Percentiles rank a stretch among this genome's conserved stretches.
Conservation (phyloP, 2,888 invertebrate species). For the Lasioglossum malachurum region DNA sequence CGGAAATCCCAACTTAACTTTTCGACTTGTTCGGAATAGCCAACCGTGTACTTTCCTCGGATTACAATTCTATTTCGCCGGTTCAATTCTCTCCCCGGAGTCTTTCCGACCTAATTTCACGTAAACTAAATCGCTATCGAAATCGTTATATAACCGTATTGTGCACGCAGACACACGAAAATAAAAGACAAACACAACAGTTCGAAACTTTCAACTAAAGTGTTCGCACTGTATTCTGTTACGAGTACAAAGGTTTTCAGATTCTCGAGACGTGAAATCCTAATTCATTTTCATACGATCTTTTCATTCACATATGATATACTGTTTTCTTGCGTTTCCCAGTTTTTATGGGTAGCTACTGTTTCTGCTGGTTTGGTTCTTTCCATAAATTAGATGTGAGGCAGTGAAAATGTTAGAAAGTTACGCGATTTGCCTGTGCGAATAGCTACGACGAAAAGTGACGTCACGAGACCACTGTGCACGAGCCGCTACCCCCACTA, state of each 20-base stretch:
- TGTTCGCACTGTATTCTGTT: background rate
- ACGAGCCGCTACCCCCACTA: too few species aligned
- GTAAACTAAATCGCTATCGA: constrained; percentile 12
- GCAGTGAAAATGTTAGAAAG: background rate
- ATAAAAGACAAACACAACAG: background rate
- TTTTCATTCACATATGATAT: background rate
- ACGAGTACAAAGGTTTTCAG: background rate
- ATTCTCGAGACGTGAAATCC: background rate
- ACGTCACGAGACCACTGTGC: too few species aligned
- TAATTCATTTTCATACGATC: background rate
- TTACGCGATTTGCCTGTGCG: too few species aligned
- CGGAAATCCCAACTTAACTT: background rate
- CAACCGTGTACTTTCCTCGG: background rate
- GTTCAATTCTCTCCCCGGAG: background rate
- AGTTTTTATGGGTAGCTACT: background rate
- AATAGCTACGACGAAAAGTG: too few species aligned
- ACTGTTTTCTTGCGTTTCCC: background rate
- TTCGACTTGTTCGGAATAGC: background rate
- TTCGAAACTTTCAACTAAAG: background rate
- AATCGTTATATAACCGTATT: background rate
- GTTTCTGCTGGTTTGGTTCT: background rate
- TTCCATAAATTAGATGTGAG: background rate
- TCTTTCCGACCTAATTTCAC: constrained; percentile 26
- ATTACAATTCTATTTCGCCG: constrained; percentile 7
- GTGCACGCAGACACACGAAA: background rate